Evolutionary conservation across 2,797 vertebrate genomes (phyloP).

Genomic region (Anomalospiza imberbis): DNA sequence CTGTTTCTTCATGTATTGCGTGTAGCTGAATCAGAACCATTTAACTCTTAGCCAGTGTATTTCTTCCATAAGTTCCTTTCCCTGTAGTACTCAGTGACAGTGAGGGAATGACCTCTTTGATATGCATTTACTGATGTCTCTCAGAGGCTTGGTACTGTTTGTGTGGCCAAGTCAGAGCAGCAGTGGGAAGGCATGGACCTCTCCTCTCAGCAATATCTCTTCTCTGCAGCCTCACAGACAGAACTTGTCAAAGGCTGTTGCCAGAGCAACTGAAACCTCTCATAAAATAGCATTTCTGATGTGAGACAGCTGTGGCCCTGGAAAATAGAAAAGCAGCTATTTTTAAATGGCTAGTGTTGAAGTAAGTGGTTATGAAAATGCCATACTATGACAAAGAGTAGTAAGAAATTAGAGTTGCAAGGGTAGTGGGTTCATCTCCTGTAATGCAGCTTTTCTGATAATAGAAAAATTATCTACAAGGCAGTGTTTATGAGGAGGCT

Average conservation of each 20-base stretch:
- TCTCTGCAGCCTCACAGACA: conserved; percentile 40
- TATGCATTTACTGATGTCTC: background rate
- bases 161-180: conserved; percentile 17
- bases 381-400: background rate
- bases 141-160: conserved; percentile 37
- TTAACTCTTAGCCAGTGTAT: background rate
- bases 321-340: conserved; percentile 22
- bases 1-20: background rate
- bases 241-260: conserved; percentile 57
- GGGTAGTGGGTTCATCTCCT: background rate
- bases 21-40: background rate
- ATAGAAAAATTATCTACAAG: background rate
- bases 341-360: conserved; percentile 48
- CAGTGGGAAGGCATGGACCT: conserved; percentile 15
- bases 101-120: conserved; percentile 20
- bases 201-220: conserved; percentile 15
- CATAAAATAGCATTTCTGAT: conserved; percentile 60
- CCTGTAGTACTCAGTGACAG: background rate
- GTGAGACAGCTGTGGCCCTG: conserved; percentile 29
- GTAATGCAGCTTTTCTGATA: background rate
- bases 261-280: conserved; percentile 68
- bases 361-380: conserved; percentile 19
- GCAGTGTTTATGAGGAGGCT: background rate
- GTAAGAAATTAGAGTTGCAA: background rate
- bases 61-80: background rate